These are phyloP conservation scores for Nycticebus coucang DNA, from an alignment of 2,113 vertebrate species.

Conservation along the genomic window DNA sequence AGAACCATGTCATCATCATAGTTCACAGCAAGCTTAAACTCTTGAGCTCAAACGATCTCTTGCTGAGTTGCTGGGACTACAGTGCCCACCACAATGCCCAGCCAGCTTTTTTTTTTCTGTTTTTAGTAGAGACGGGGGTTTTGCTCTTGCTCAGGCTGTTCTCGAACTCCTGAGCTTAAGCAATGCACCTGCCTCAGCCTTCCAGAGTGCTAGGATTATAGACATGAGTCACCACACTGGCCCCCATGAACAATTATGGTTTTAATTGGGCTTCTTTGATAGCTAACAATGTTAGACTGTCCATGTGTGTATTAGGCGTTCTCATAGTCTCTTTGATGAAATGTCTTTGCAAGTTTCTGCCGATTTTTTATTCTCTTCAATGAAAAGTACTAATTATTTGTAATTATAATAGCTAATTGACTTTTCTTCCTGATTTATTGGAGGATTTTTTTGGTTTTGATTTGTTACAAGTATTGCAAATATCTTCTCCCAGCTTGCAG, in stretches of 20 bases:
- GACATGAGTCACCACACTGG: too few relatives aligned
- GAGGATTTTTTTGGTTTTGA: neutral
- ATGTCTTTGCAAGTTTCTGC: neutral
- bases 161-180: too few relatives aligned
- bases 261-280: neutral
- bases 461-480: neutral
- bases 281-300: neutral
- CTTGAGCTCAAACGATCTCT: too few relatives aligned
- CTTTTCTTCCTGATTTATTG: neutral
- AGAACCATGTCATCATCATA: too few relatives aligned
- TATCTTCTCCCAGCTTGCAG: neutral
- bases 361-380: neutral
- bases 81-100: too few relatives aligned
- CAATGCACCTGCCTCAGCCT: too few relatives aligned
- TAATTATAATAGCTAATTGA: neutral
- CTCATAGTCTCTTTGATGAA: neutral
- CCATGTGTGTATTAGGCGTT: neutral
- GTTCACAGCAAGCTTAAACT: too few relatives aligned
- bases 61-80: too few relatives aligned
- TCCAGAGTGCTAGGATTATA: too few relatives aligned
- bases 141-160: too few relatives aligned
- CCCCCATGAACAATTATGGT: neutral
- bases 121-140: too few relatives aligned
- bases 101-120: too few relatives aligned
- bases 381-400: neutral